Percentiles rank a stretch among this genome's conserved stretches.
Evolutionary conservation across 2,797 vertebrate genomes (phyloP).

Genomic region (Anguilla pacifica): DNA sequence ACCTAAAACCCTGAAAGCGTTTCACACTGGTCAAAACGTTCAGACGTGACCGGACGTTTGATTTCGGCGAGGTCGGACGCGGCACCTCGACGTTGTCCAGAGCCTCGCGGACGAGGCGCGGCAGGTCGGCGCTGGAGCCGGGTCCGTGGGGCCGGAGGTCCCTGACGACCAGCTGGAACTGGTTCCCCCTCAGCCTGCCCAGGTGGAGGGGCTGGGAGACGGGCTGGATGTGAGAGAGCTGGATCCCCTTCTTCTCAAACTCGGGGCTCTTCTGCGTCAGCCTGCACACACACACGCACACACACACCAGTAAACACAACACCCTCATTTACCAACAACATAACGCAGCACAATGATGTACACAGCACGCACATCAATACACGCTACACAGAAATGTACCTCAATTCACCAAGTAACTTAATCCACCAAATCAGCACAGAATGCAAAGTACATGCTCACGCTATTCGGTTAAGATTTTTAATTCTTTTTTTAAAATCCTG

Average conservation of each 20-base stretch:
- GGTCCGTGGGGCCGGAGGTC: conserved; percentile 67
- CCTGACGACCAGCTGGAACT: conserved; percentile 87
- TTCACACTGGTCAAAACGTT: background rate
- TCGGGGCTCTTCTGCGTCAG: conserved; percentile 75
- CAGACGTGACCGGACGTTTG: background rate
- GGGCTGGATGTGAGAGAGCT: conserved; percentile 74
- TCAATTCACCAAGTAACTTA: too few species aligned
- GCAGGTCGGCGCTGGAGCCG: conserved; percentile 59
- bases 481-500: too few species aligned
- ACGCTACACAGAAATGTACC: background rate
- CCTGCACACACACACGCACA: conserved; percentile 60
- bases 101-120: conserved; percentile 79
- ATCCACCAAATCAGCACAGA: too few species aligned
- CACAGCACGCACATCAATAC: background rate
- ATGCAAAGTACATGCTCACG: too few species aligned
- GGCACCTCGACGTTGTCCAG: conserved; percentile 77
- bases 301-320: background rate
- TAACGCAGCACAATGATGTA: background rate
- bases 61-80: background rate
- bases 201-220: conserved; percentile 80
- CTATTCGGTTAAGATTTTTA: too few species aligned
- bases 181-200: conserved; percentile 88
- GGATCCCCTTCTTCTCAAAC: conserved; percentile 81
- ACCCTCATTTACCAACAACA: background rate
- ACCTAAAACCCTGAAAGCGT: background rate